Conservation (phyloP, 2,888 invertebrate genomes). For the Amblyjoppa proteus region DNA sequence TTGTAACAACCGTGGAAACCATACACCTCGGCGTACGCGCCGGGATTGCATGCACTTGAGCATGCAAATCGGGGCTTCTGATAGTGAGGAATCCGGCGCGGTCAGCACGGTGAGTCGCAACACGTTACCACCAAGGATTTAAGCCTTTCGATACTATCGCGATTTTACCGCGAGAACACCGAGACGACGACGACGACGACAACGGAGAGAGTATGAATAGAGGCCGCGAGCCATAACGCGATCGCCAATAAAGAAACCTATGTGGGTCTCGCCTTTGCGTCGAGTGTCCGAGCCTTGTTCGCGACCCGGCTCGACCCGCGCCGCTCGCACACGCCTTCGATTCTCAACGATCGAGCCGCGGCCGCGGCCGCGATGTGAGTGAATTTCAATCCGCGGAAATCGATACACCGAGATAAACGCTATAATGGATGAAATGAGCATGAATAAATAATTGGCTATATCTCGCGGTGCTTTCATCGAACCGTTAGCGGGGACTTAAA, state of each 20-base stretch:
- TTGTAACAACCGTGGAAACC: conserved; percentile 44
- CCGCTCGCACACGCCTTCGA: conserved; percentile 39
- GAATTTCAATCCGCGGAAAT: conserved; percentile 68
- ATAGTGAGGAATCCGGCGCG: conserved; percentile 57
- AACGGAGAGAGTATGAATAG: neutral
- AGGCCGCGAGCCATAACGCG: neutral
- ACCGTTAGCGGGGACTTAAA: neutral
- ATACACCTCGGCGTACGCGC: conserved; percentile 36
- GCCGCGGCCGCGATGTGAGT: conserved; percentile 35
- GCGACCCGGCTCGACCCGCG: conserved; percentile 58
- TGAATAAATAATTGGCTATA: conserved; percentile 64
- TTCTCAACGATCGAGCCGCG: conserved; percentile 38
- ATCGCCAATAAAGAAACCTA: neutral
- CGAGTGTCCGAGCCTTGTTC: conserved; percentile 30
- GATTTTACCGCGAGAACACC: conserved; percentile 8
- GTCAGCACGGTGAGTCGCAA: conserved; percentile 8
- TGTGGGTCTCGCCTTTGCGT: neutral
- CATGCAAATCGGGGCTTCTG: conserved; percentile 64
- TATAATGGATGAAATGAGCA: conserved; percentile 53
- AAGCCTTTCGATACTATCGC: conserved; percentile 64
- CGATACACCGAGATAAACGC: conserved; percentile 49
- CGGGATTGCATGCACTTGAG: conserved; percentile 57
- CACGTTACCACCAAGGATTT: conserved; percentile 38
- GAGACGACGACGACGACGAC: conserved; percentile 13
- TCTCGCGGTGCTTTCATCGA: conserved; percentile 43